These are phyloP conservation scores for Malurus splendens DNA, from an alignment of 2,797 vertebrate species.

Conservation along the genomic window DNA sequence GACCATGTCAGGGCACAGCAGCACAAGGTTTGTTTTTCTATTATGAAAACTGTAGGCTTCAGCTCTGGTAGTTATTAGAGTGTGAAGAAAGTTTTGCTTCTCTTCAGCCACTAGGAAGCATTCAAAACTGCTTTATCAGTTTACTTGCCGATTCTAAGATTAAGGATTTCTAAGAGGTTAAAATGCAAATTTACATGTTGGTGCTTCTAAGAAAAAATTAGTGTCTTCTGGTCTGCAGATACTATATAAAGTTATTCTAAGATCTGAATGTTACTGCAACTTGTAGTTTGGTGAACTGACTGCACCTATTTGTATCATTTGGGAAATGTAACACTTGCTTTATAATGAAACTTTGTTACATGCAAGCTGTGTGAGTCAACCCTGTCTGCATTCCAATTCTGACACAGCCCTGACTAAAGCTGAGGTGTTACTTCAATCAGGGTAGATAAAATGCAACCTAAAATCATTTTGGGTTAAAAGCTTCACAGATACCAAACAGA, in stretches of 20 bases:
- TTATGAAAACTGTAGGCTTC: background rate
- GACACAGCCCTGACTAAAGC: background rate
- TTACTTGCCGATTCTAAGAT: background rate
- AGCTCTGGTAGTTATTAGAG: background rate
- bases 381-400: background rate
- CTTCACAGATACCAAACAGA: background rate
- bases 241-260: background rate
- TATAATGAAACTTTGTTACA: background rate
- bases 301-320: background rate
- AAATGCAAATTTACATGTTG: background rate
- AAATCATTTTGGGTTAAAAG: background rate
- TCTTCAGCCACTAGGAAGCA: background rate
- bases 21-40: background rate
- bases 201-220: background rate
- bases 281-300: background rate
- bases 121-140: background rate
- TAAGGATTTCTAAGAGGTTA: background rate
- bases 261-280: background rate
- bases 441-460: background rate
- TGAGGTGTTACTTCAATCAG: background rate
- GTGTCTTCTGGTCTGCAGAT: background rate
- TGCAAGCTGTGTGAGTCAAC: background rate
- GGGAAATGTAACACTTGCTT: background rate
- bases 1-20: background rate
- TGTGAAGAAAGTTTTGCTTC: background rate